Evolutionary conservation across 92 coral and sea anemone species (phyloP).

Genomic region (Porites evermanni): DNA sequence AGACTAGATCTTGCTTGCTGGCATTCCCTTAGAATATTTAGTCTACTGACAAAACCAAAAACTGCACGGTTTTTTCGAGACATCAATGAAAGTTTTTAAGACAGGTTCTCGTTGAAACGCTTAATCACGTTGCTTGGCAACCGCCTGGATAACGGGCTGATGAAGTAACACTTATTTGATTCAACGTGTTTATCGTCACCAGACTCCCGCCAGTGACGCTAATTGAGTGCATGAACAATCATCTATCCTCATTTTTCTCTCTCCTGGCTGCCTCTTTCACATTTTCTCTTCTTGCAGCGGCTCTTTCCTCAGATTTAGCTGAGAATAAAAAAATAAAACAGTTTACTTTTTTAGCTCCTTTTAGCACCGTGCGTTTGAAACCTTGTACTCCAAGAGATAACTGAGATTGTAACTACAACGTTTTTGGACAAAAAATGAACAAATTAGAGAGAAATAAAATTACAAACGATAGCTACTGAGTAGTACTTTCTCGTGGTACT

Average conservation of each 20-base stretch:
- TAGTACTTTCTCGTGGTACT: too few species aligned
- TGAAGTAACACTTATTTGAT: neutral
- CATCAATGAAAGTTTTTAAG: neutral
- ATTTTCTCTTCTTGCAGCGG: conserved; percentile 36
- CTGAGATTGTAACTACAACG: too few species aligned
- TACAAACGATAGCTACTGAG: too few species aligned
- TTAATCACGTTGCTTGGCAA: conserved; percentile 14
- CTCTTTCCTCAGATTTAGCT: conserved; percentile 50
- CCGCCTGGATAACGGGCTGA: neutral
- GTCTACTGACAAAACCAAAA: neutral
- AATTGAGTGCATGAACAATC: neutral
- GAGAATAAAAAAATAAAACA: neutral
- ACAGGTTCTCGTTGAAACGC: neutral
- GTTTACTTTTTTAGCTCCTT: neutral
- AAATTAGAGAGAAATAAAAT: too few species aligned
- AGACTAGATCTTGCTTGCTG: neutral
- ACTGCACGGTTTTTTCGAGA: neutral
- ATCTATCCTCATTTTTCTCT: conserved; percentile 1
- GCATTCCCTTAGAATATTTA: neutral
- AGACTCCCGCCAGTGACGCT: neutral
- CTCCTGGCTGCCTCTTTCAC: conserved; percentile 24
- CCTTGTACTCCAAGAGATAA: too few species aligned
- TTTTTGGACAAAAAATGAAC: too few species aligned
- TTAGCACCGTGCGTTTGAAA: too few species aligned
- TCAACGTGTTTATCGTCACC: neutral